Evolutionary conservation across 1,140 invertebrate genomes (phyloP), one percentile per base, ranked within the genome.

Genomic region (Diachasma alloeum): DNA sequence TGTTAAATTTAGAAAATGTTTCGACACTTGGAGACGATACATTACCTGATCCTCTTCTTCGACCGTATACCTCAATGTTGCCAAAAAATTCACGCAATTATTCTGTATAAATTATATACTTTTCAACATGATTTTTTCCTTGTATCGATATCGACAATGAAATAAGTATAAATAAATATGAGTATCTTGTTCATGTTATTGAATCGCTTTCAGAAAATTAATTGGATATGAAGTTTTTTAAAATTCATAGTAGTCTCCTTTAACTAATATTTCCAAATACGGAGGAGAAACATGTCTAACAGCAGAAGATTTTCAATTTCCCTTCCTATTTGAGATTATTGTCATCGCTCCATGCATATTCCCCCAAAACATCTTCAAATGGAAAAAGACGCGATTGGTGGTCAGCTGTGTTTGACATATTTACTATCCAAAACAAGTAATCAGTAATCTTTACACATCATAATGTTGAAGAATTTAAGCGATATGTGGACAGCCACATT

Each of bases 61-160:
- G 83, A n/a, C 81, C 82, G 17, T 82, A 81, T 71, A 84, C 83
- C 15, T 83, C 81, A 76, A 76, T 83, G 36, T 72, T 80, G 56
- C 78, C 81, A 80, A 74, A 73, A 39, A 79, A 75, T 46, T 48
- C 74, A 48, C 48, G 48, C 39, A 72, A 48, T 48, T 72, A 48
- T 48, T 72, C 36, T 46, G 69, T 72, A n/a, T 72, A 46, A 72
- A 48, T 26, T 8, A 44, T 44, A 26, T n/a, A 2, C 3, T 9
- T 31, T 31, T 9, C 9, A 66, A 66, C 10, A 22, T 59, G 15
- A 19, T 42, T 10, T 42, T 42, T 42, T 13, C 9, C 39, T 42
- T 42, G 39, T 42, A 42, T 13, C 39, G 10, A 42, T 42, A 42
- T 13, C 39, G 10, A 42, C 39, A 11, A 42, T 9, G 13, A 11